phyloP scores from a whole-genome alignment of 2,888 invertebrate species.

The Mythimna vitellina region DNA sequence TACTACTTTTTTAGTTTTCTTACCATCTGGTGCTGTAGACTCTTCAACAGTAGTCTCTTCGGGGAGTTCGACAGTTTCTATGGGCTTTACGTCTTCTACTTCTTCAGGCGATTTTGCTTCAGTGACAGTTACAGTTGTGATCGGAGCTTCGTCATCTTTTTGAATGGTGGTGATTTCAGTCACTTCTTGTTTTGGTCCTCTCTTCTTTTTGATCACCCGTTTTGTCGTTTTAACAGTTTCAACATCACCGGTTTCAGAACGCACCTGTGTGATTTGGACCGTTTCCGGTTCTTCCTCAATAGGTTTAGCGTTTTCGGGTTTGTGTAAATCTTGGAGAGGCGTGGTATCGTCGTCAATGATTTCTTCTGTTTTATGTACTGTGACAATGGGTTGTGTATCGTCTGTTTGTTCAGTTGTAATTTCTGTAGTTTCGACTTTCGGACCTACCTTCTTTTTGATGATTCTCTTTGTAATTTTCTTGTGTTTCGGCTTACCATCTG shows the following conservation, averaged over 20 bases:
- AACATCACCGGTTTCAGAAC: slow-evolving; percentile 61
- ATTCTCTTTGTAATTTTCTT: slow-evolving; percentile 48
- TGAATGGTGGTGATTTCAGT: slow-evolving; percentile 58
- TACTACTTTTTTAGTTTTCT: slow-evolving; percentile 22
- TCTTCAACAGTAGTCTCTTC: slow-evolving; percentile 22
- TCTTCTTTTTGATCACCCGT: slow-evolving; percentile 68
- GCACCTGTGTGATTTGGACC: slow-evolving; percentile 61
- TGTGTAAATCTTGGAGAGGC: slow-evolving; percentile 48
- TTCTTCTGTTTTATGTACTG: slow-evolving; percentile 41
- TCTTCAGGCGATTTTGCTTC: slow-evolving; percentile 23
- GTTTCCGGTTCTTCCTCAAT: slow-evolving; percentile 66
- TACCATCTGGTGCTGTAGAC: slow-evolving; percentile 28
- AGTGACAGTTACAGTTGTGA: slow-evolving; percentile 37
- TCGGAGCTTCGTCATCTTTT: slow-evolving; percentile 48
- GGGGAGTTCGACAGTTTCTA: slow-evolving; percentile 21
- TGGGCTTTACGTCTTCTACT: slow-evolving; percentile 11
- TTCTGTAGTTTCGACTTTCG: slow-evolving; percentile 63
- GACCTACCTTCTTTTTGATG: slow-evolving; percentile 67
- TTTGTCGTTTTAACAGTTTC: slow-evolving; percentile 73
- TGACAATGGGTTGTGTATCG: slow-evolving; percentile 10
- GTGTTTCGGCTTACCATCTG: no score
- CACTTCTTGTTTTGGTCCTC: slow-evolving; percentile 59
- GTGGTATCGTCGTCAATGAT: slow-evolving; percentile 62
- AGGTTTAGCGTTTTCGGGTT: slow-evolving; percentile 33
- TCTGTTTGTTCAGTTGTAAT: slow-evolving; percentile 49